phyloP scores from a whole-genome alignment of 2,888 invertebrate species.

The Microdon myrmicae region DNA sequence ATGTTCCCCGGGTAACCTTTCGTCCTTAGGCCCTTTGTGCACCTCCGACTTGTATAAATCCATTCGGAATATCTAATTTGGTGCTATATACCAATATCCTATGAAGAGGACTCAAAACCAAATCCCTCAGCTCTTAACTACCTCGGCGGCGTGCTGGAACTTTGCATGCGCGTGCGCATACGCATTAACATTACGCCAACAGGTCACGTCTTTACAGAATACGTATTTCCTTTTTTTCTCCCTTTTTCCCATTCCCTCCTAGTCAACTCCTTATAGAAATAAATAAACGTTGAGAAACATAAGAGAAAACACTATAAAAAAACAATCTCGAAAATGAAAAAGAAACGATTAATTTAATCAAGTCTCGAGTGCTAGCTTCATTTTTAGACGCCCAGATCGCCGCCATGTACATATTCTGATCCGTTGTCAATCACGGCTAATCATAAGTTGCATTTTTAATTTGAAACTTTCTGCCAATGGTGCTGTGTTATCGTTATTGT shows the following conservation, averaged over 20 bases:
- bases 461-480: slow-evolving; percentile 38
- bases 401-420: slow-evolving; percentile 25
- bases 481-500: slow-evolving; percentile 47
- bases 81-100: slow-evolving; percentile 33
- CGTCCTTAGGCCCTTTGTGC: slow-evolving; percentile 42
- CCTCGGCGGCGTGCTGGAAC: slow-evolving; percentile 17
- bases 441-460: slow-evolving; percentile 52
- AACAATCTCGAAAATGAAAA: slow-evolving; percentile 15
- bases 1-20: slow-evolving; percentile 10
- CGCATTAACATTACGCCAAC: slow-evolving; percentile 34
- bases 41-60: slow-evolving; percentile 14
- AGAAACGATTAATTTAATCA: slow-evolving; percentile 41
- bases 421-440: slow-evolving; percentile 41
- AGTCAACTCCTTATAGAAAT: slow-evolving; percentile 15
- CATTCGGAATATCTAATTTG: slow-evolving; percentile 37
- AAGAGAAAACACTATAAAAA: no score
- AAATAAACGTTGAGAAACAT: no score
- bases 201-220: slow-evolving; percentile 49
- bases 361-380: slow-evolving; percentile 39
- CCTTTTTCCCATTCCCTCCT: slow-evolving; percentile 7
- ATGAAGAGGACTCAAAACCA: slow-evolving; percentile 8
- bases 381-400: slow-evolving; percentile 21
- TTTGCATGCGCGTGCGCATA: slow-evolving; percentile 40
- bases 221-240: slow-evolving; percentile 50
- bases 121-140: not conserved